Conservation (phyloP, 2,888 invertebrate genomes). For the Microctonus brassicae region DNA sequence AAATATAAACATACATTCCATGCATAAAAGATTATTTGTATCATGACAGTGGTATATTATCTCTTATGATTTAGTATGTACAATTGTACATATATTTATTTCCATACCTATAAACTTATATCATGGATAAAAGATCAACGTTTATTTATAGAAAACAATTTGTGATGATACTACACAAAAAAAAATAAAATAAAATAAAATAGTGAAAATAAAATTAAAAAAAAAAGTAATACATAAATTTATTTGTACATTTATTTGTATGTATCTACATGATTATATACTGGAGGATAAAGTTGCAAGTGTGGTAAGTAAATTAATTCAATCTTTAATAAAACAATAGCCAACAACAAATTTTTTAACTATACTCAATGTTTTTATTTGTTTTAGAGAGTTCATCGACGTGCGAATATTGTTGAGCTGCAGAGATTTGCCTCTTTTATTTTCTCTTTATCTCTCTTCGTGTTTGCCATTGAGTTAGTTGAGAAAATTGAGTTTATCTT, state of each 20-base stretch:
- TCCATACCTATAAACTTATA: not conserved
- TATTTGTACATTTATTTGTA: too few relatives aligned
- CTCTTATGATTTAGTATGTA: slow-evolving; percentile 48
- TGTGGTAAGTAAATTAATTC: not conserved
- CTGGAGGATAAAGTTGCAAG: not conserved
- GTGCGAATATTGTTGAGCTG: not conserved
- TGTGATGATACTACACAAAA: too few relatives aligned
- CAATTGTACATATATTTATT: slow-evolving; percentile 13
- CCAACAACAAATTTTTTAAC: too few relatives aligned
- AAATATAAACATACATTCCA: too few relatives aligned
- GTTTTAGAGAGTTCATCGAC: not conserved
- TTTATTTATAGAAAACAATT: not conserved
- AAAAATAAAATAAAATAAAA: too few relatives aligned
- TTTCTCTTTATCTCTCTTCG: not conserved
- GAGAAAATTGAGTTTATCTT: slow-evolving; percentile 13
- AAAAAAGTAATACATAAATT: too few relatives aligned
- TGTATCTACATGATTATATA: too few relatives aligned
- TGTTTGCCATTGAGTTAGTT: slow-evolving; percentile 25
- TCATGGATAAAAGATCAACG: slow-evolving; percentile 26
- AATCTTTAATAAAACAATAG: not conserved
- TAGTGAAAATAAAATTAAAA: too few relatives aligned
- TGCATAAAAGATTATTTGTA: slow-evolving; percentile 29
- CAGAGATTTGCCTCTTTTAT: not conserved
- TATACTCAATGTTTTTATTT: not conserved
- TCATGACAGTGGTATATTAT: slow-evolving; percentile 50